Evolutionary conservation across 1,140 invertebrate species (phyloP), one percentile per base, ranked within the genome.

Genomic region (Drosophila erecta): DNA sequence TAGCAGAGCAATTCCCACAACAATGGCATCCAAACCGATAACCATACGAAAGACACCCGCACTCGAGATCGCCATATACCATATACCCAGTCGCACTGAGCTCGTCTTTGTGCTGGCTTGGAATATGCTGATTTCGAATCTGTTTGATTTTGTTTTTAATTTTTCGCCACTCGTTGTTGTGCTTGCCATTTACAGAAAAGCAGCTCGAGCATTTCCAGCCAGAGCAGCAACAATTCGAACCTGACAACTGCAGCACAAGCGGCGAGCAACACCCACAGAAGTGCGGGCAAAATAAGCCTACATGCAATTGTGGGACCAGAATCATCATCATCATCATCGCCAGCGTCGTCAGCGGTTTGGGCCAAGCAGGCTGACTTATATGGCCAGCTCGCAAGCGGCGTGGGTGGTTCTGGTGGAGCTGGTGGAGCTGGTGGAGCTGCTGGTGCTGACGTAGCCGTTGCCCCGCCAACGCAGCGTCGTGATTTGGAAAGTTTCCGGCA

Each of bases 401-500:
- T 89, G 79, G 84, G 84, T 43, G 84, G 65, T 38, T 30, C 61
- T 33, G 60, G 46, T 44, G 30, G 7, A 11, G 12, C 30, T 53
- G 65, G 37, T 37, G 30, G 7, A 11, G 12, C 30, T 53, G 65
- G 27, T 37, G 53, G 20, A 54, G 72, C 41, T 54, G 78, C 40
- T 43, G 79, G 38, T 47, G 81, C 55, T 76, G 62, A 54, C 51
- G 74, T 51, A 59, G 71, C 41, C 46, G 64, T 20, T 43, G 56
- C 46, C 12, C 77, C 90, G 80, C 87, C 90, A 91, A 90, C 90
- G 90, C 86, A 79, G 58, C 81, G 74, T 86, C 90, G 83, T 81
- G 90, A 91, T 91, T 91, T 91, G 90, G 90, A 91, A 91, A 91
- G 90, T 91, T 91, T 91, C 90, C 90, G 90, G 90, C 90, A 90